Evolutionary conservation across 2,113 vertebrate genomes (phyloP).

Genomic region (Microtus pennsylvanicus): DNA sequence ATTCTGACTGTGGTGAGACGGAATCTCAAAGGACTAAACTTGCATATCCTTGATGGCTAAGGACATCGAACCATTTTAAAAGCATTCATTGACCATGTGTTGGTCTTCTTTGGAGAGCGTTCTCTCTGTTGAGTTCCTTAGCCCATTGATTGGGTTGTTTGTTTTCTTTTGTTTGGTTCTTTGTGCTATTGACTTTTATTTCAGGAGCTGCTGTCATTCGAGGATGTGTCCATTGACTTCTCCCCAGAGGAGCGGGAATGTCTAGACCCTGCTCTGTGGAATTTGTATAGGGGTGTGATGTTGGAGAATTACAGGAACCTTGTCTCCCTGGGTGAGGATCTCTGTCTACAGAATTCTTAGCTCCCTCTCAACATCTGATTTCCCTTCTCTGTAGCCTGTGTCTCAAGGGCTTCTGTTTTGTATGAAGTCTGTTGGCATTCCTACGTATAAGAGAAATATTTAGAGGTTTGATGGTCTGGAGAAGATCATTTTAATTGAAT

Average conservation of each 20-base stretch:
- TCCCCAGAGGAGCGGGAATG: constrained; percentile 61
- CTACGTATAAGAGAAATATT: background rate
- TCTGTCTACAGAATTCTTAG: background rate
- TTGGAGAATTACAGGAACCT: constrained; percentile 68
- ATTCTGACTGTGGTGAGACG: background rate
- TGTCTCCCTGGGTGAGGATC: constrained; percentile 59
- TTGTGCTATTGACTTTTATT: background rate
- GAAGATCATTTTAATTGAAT: background rate
- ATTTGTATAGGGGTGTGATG: constrained; percentile 68
- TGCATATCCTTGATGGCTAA: background rate
- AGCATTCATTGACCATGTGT: background rate
- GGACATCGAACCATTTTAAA: background rate
- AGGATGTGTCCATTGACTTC: constrained; percentile 75
- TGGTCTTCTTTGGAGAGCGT: background rate
- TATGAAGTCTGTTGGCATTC: background rate
- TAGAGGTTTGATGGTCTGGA: background rate
- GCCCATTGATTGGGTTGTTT: background rate
- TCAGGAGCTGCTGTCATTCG: constrained; percentile 32
- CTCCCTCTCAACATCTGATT: background rate
- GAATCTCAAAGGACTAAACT: background rate
- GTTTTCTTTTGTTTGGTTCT: background rate
- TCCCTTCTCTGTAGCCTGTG: background rate
- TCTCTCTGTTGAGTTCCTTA: background rate
- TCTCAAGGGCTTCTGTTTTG: background rate
- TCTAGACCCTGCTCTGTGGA: constrained; percentile 51